Evolutionary conservation across 2,113 vertebrate genomes (phyloP).

Genomic region (Leptobrachium leishanense): DNA sequence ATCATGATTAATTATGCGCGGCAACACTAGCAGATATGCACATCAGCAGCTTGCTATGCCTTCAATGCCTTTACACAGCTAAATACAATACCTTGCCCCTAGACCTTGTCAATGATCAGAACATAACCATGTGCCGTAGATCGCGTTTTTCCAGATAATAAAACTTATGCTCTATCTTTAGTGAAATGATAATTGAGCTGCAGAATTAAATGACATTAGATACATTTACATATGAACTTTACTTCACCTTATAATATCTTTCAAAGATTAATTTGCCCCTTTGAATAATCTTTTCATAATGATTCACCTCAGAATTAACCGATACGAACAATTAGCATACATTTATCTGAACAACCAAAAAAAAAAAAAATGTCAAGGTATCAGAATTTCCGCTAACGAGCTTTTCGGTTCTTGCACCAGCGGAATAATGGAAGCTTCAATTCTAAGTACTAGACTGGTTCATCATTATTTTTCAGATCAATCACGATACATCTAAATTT

Average conservation of each 20-base stretch:
- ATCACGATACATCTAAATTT: too few relatives aligned
- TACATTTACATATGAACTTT: slow-evolving; percentile 13
- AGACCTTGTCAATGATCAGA: too few relatives aligned
- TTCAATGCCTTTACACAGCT: too few relatives aligned
- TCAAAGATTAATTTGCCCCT: background rate
- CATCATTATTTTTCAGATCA: too few relatives aligned
- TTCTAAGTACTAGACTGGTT: background rate
- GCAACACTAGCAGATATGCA: too few relatives aligned
- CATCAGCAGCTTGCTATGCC: too few relatives aligned
- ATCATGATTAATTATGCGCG: too few relatives aligned
- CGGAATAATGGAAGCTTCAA: background rate
- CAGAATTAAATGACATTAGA: background rate
- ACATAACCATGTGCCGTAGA: too few relatives aligned
- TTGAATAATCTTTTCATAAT: background rate
- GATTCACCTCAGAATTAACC: background rate
- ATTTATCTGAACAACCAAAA: background rate
- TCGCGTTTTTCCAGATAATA: too few relatives aligned
- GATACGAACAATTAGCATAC: background rate
- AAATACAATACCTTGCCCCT: too few relatives aligned
- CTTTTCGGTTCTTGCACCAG: background rate
- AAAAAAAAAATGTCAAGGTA: background rate
- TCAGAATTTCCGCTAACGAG: background rate
- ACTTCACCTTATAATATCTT: background rate
- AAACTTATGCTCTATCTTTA: background rate
- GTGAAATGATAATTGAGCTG: background rate